These are phyloP conservation scores for Hipposideros armiger DNA, from an alignment of 2,113 vertebrate species.

Conservation along the genomic window DNA sequence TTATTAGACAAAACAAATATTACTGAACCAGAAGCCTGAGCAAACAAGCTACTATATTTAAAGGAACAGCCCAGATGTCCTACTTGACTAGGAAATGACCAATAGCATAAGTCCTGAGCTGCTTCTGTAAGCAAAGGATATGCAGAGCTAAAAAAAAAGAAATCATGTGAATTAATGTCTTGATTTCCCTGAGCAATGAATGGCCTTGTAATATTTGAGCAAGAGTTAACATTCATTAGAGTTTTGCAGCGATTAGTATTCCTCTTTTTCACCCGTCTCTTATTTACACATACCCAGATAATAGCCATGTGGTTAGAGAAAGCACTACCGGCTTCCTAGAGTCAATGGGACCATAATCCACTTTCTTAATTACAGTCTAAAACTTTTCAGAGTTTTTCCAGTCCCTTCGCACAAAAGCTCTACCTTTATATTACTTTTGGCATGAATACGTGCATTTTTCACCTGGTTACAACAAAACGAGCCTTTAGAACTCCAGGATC, in stretches of 20 bases:
- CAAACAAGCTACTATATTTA: slow-evolving; percentile 70
- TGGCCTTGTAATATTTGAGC: slow-evolving; percentile 37
- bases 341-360: slow-evolving; percentile 19
- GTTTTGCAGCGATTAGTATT: slow-evolving; percentile 63
- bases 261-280: slow-evolving; percentile 40
- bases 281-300: slow-evolving; percentile 58
- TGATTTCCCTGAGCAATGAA: slow-evolving; percentile 32
- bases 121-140: slow-evolving; percentile 30
- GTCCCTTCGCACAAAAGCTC: neutral
- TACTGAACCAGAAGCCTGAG: slow-evolving; percentile 45
- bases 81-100: slow-evolving; percentile 32
- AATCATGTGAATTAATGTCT: slow-evolving; percentile 63
- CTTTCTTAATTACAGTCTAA: slow-evolving; percentile 5
- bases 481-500: neutral
- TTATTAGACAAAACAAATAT: slow-evolving; percentile 77
- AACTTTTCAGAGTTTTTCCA: slow-evolving; percentile 39
- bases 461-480: neutral
- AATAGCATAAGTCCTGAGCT: neutral
- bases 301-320: neutral
- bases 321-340: slow-evolving; percentile 1
- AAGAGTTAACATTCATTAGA: slow-evolving; percentile 70
- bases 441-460: neutral
- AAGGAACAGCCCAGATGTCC: slow-evolving; percentile 54
- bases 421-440: neutral
- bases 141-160: neutral